Percentiles rank a stretch among this genome's conserved stretches.
phyloP scores from a whole-genome alignment of 1,140 invertebrate species.

The Ctenoplectra terminalis region DNA sequence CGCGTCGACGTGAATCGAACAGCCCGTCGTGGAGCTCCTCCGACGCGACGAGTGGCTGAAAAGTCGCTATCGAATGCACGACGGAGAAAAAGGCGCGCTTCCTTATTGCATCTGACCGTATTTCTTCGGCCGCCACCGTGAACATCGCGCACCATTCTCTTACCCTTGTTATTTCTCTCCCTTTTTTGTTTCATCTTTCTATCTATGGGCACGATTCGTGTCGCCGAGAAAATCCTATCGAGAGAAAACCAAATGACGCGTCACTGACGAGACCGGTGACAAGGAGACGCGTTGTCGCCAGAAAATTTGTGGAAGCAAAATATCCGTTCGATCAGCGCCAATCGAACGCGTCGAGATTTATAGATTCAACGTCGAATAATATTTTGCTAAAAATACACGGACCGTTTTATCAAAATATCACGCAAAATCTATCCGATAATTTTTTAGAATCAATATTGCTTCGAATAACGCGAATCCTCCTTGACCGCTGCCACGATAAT shows the following conservation, averaged over 20 bases:
- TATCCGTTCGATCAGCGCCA: background rate
- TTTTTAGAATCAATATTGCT: background rate
- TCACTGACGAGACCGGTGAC: no score
- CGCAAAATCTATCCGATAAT: background rate
- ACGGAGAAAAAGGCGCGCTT: slow-evolving; percentile 53
- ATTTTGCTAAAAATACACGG: background rate
- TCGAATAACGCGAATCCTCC: background rate
- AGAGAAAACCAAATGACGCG: background rate
- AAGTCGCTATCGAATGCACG: background rate
- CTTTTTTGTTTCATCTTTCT: background rate
- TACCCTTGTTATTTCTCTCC: background rate
- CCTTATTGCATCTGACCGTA: slow-evolving; percentile 55
- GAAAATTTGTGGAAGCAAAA: background rate
- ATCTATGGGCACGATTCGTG: slow-evolving; percentile 13
- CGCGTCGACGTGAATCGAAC: slow-evolving; percentile 59
- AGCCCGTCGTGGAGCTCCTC: slow-evolving; percentile 3
- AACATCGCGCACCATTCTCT: background rate
- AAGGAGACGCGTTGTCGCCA: no score
- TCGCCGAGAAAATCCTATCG: background rate
- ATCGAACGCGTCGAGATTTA: background rate
- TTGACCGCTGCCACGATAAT: no score
- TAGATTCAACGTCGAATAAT: background rate
- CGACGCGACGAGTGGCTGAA: slow-evolving; percentile 18
- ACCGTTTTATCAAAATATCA: background rate
- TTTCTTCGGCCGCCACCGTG: background rate